phyloP scores from a whole-genome alignment of 2,888 invertebrate species.

The Yponomeuta cagnagella region DNA sequence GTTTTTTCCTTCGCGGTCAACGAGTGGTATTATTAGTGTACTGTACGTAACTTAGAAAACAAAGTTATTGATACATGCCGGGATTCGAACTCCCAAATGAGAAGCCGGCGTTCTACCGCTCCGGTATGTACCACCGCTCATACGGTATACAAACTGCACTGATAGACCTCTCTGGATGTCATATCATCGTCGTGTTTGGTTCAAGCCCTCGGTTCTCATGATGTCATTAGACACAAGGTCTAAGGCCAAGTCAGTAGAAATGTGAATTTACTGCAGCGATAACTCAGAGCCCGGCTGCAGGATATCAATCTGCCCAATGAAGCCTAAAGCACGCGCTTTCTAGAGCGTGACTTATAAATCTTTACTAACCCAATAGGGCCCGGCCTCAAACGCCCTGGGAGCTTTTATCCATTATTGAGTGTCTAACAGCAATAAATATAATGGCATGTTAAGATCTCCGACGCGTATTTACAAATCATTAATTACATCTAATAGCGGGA shows the following conservation, averaged over 20 bases:
- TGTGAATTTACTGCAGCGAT: neutral
- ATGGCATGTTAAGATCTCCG: neutral
- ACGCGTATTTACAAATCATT: slow-evolving; percentile 10
- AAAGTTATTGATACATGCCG: too few relatives aligned
- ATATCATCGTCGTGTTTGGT: neutral
- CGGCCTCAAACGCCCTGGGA: slow-evolving; percentile 4
- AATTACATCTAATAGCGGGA: slow-evolving; percentile 5
- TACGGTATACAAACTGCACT: too few relatives aligned
- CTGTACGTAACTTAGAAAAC: too few relatives aligned
- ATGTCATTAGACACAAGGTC: neutral
- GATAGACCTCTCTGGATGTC: neutral
- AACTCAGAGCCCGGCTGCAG: neutral
- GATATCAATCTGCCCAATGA: slow-evolving; percentile 15
- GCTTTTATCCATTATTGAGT: slow-evolving; percentile 9
- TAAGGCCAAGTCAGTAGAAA: slow-evolving; percentile 3
- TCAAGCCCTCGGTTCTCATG: neutral
- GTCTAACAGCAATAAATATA: neutral
- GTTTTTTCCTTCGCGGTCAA: too few relatives aligned
- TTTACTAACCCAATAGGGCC: slow-evolving; percentile 14
- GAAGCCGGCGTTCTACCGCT: too few relatives aligned
- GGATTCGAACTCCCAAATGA: too few relatives aligned
- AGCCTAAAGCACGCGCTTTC: slow-evolving; percentile 38
- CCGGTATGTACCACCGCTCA: too few relatives aligned
- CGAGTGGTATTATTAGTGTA: too few relatives aligned
- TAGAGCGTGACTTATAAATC: slow-evolving; percentile 56